Base-by-base conservation (phyloP, 2,888 invertebrate genomes). In the Netelia virgata region DNA sequence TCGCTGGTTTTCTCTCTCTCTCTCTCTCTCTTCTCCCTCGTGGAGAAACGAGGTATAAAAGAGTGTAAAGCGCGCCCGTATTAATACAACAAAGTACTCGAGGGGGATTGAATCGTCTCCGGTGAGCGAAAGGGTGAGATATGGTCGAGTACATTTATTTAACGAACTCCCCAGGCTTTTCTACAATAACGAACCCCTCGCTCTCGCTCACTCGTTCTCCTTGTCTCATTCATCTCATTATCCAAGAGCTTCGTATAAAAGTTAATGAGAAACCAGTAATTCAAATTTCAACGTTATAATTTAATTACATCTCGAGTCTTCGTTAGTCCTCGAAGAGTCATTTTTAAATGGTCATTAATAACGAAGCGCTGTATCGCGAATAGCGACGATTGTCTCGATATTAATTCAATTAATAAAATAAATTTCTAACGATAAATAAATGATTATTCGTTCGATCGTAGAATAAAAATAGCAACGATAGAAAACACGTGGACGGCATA, bases 61-160 rank as follows among this genome's bases (percentile, higher is more conserved):
- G 82, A 59, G 75, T 69, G 61, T 28, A 78, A 73, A 78, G 63
- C 41, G 53, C 61, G 20, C 63, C 10, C 14, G 83, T 83, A 74
- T 84, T 73, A 81, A 81, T 74, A 77, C 69, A 81, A 73, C 68
- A 63, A 41, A 84, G 77, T 81, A 77, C 81, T 81, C 69, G 73
- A 53, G 66, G 53, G 76, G 47, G 61, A 61, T 69, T 74, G 77
- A 84, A 80, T 70, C 63, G 55, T 55, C 59, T 53, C 63, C 73
- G 47, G 16, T 41, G 55, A 69, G 59, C 55, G 69, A 47, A 77
- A 73, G n/a, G 23, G 57, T 77, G 68, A 61, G 59, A 69, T 76
- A 83, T 81, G 73, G 63, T 77, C 73, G 84, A 84, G 63, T 84
- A 77, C 77, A 64, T 84, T 77, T 84, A 77, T 84, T 81, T 74